Evolutionary conservation across 2,113 vertebrate species (phyloP).

Genomic region (Rhagologus leucostigma): DNA sequence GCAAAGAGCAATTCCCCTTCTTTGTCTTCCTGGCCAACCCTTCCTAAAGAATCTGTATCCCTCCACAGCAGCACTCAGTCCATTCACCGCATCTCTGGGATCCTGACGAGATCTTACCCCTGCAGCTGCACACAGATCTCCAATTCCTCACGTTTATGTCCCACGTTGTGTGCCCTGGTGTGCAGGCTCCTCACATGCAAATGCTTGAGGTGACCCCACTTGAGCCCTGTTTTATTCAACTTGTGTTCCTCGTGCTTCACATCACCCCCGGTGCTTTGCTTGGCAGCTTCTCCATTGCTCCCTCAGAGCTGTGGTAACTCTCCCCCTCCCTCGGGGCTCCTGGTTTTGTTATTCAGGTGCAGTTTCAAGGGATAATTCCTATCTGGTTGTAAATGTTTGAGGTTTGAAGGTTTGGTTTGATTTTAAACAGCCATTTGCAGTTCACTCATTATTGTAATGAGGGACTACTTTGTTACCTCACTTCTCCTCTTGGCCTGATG

Average conservation of each 20-base stretch:
- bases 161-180: not conserved
- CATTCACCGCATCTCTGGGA: rapidly evolving
- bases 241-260: not conserved
- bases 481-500: not conserved
- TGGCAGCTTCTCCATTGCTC: not conserved
- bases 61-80: not conserved
- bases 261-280: not conserved
- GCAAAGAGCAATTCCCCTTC: not conserved
- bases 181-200: not conserved
- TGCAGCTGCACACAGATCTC: not conserved
- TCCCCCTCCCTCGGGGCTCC: not conserved
- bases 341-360: not conserved
- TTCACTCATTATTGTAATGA: not conserved
- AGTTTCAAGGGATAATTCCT: not conserved
- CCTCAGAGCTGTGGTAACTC: not conserved
- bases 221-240: not conserved
- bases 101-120: not conserved
- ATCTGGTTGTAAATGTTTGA: not conserved
- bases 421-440: not conserved
- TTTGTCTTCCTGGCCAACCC: not conserved
- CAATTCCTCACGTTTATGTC: not conserved
- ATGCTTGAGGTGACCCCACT: not conserved
- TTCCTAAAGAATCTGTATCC: not conserved
- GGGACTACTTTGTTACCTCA: not conserved
- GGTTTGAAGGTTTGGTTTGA: not conserved